A percentile compares a stretch with the other conserved stretches of the same genome.
Conservation (phyloP, 2,888 invertebrate genomes). For the Eupithecia pulchellata region DNA sequence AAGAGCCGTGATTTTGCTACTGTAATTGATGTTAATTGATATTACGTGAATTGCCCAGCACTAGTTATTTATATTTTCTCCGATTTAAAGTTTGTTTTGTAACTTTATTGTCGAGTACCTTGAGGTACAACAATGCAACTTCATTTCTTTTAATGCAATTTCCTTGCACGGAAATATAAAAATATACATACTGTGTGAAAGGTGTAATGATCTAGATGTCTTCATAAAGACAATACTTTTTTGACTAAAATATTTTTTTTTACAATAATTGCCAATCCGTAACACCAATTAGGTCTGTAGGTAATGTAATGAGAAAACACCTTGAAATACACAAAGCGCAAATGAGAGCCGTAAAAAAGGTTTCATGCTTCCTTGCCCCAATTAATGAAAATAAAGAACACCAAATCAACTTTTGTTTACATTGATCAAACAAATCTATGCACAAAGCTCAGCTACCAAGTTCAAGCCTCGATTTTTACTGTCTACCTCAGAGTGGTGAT, state of each 20-base stretch:
- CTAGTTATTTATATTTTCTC: too few species aligned
- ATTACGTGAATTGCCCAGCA: too few species aligned
- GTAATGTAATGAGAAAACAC: conserved; percentile 53
- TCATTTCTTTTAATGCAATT: too few species aligned
- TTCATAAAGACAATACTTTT: too few species aligned
- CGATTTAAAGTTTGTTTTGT: neutral
- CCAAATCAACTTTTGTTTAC: conserved; percentile 8
- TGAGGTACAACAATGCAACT: neutral
- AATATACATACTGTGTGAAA: neutral
- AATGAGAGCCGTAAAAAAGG: conserved; percentile 48
- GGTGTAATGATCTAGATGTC: too few species aligned
- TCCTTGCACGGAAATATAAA: neutral
- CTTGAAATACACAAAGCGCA: conserved; percentile 53
- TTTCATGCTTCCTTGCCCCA: conserved; percentile 38
- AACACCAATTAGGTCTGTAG: conserved; percentile 38
- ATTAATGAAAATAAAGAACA: conserved; percentile 37
- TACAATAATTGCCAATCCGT: conserved; percentile 42
- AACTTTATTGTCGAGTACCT: neutral
- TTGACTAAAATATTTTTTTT: neutral
- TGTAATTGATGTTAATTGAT: neutral
- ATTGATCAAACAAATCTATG: neutral
- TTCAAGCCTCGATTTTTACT: conserved; percentile 19
- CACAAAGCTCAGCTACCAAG: conserved; percentile 10
- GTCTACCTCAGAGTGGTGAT: conserved; percentile 21
- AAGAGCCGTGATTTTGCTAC: conserved; percentile 20